Evolutionary conservation across 2,888 invertebrate genomes (phyloP), one percentile per base, ranked within the genome.

Genomic region (Diaprepes abbreviatus): DNA sequence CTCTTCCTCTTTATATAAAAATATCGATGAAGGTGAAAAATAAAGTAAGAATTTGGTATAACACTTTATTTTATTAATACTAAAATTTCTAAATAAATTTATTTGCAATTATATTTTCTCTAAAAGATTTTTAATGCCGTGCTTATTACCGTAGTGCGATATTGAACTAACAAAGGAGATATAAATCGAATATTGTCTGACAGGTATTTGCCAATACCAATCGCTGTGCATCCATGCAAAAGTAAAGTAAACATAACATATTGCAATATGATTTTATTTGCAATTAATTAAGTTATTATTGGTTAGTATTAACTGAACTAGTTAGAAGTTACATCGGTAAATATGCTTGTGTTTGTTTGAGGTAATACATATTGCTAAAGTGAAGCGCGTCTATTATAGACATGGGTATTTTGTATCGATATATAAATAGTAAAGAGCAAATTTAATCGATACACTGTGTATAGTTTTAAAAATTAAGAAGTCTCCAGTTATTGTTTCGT

Each of bases 261-360:
- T 38, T 58, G 24, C 58, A 40, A 21, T 28, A 24, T 40, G 36
- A 7, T 35, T 52, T 57, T 57, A 43, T 58, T 58, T 40, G 38
- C 58, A 58, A 58, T 58, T 58, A 58, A 58, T 58, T 43, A 40
- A 58, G 24, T 40, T 10, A 59, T 59, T 59, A 59, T 38, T 59
- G 31, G 21, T 17, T 57, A 33, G 3, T 21, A 57, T 38, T 57
- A 57, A 12, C 5, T 24, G 24, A 24, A n/a, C 33, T 33, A 33
- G 33, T 33, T 9, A 33, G 33, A 9, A 33, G 6, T 33, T 5
- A 2, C 10, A 33, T 28, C 6, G 28, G 3, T 4, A 4, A 28
- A 28, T 28, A 6, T 6, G 6, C 3, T 6, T 6, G 28, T 4
- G 28, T 28, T 33, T 33, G 6, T 33, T 10, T 2, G 33, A 33